A percentile compares a stretch with the other conserved stretches of the same genome.
Conservation (phyloP, 2,113 vertebrate genomes). For the Sphyrna mokarran region DNA sequence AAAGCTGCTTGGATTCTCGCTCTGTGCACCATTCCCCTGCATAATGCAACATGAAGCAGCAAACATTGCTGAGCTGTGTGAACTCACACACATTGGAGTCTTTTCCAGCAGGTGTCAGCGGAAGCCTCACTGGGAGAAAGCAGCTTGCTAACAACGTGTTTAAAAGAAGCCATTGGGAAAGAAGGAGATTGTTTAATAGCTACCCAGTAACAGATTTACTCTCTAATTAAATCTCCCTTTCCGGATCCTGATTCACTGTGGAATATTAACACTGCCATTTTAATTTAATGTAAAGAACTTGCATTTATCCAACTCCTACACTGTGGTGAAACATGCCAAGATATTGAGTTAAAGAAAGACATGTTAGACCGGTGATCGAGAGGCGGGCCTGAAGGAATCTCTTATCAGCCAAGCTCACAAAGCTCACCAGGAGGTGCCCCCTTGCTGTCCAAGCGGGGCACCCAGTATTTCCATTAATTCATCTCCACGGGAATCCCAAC, state of each 20-base stretch:
- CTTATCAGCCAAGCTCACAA: background rate
- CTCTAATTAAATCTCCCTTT: background rate
- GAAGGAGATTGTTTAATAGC: background rate
- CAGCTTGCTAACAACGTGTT: background rate
- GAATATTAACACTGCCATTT: background rate
- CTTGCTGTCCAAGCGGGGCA: too few species aligned
- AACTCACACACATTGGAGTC: background rate
- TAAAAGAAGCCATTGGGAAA: background rate
- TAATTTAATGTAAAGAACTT: background rate
- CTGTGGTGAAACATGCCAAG: background rate
- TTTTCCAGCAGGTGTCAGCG: background rate
- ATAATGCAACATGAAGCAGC: background rate
- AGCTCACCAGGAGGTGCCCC: background rate
- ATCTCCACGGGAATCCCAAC: background rate
- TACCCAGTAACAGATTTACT: background rate
- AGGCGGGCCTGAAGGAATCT: background rate
- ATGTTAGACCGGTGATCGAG: background rate
- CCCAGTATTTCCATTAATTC: background rate
- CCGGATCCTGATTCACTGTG: background rate
- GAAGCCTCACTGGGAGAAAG: background rate
- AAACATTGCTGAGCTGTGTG: background rate
- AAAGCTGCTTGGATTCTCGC: background rate
- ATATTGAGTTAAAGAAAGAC: background rate
- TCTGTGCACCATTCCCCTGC: background rate
- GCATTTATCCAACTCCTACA: background rate